Conservation (phyloP, 2,113 vertebrate genomes). For the Eira barbara region DNA sequence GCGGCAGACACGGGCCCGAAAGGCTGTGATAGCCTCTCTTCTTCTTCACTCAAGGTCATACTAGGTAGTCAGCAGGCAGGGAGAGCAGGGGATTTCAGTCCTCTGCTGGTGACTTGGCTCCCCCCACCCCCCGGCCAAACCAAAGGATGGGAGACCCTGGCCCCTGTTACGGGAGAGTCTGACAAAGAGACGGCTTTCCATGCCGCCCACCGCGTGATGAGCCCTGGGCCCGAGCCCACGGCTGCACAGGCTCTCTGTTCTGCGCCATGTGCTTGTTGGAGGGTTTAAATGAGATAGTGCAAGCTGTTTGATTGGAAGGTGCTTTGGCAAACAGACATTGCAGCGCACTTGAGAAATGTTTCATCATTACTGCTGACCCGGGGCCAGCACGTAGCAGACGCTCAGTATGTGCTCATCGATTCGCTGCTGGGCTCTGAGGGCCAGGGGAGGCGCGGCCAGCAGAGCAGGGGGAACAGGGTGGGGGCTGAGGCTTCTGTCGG, state of each 20-base stretch:
- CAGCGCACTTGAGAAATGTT: neutral
- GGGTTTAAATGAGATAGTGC: neutral
- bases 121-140: fast-evolving
- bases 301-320: neutral
- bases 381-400: neutral
- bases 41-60: neutral
- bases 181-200: neutral
- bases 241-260: neutral
- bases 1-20: neutral
- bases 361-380: fast-evolving
- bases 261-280: fast-evolving
- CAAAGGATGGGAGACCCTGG: neutral
- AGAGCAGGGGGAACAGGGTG: neutral
- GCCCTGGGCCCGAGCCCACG: fast-evolving
- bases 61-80: neutral
- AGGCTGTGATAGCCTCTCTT: neutral
- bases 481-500: neutral
- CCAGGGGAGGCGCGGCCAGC: neutral
- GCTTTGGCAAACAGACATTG: neutral
- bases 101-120: neutral
- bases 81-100: neutral
- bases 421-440: neutral
- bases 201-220: fast-evolving
- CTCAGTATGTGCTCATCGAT: neutral
- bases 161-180: neutral